phyloP scores from a whole-genome alignment of 2,113 vertebrate species.

The Reinhardtius hippoglossoides region DNA sequence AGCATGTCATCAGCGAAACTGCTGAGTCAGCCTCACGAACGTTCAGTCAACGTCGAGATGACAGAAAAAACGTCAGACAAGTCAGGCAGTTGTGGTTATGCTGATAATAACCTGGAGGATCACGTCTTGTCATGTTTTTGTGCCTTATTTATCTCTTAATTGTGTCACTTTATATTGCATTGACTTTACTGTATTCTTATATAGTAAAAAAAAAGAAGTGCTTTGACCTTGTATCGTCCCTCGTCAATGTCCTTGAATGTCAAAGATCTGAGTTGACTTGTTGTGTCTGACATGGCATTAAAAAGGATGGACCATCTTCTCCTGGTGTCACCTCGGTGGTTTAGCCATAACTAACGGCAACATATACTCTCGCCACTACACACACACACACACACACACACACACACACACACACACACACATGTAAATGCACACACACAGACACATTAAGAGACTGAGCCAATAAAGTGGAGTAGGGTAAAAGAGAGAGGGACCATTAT shows the following conservation, averaged over 20 bases:
- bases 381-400: no score
- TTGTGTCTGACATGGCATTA: conserved; percentile 56
- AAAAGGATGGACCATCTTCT: conserved; percentile 49
- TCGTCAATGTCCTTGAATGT: conserved; percentile 18
- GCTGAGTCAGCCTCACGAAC: conserved; percentile 44
- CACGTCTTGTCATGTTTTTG: conserved; percentile 11
- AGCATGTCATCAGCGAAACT: conserved; percentile 50
- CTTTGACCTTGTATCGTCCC: conserved; percentile 1
- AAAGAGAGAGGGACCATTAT: no score
- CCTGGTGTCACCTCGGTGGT: conserved; percentile 47
- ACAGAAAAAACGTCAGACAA: not conserved
- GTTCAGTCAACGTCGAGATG: conserved; percentile 37
- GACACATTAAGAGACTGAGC: no score
- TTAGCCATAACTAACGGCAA: not conserved
- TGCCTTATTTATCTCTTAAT: conserved; percentile 34
- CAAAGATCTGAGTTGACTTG: conserved; percentile 22
- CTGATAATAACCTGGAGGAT: not conserved
- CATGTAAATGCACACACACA: not conserved
- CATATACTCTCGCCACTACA: no score
- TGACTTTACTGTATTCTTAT: conserved; percentile 12
- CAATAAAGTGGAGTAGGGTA: no score
- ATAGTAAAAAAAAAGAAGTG: conserved; percentile 5
- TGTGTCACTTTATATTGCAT: conserved; percentile 26
- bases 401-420: not conserved
- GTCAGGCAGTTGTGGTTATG: not conserved